Conservation (phyloP, 2,888 invertebrate species). For the Meganola albula region DNA sequence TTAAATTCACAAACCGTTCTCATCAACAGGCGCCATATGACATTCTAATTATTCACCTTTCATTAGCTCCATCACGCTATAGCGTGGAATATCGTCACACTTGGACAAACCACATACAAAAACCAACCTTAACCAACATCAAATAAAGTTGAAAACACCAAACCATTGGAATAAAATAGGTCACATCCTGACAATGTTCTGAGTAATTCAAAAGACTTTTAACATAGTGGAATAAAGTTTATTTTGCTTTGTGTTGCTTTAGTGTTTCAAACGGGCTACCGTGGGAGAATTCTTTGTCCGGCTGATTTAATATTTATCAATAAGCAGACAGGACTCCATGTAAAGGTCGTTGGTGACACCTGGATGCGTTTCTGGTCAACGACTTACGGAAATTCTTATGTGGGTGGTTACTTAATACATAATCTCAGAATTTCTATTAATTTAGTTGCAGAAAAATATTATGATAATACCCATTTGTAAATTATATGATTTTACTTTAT, state of each 20-base stretch:
- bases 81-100: slow-evolving; percentile 59
- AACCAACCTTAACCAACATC: slow-evolving; percentile 9
- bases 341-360: slow-evolving; percentile 55
- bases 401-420: too few species aligned
- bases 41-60: slow-evolving; percentile 54
- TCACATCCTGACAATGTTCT: slow-evolving; percentile 16
- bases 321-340: slow-evolving; percentile 43
- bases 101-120: slow-evolving; percentile 33
- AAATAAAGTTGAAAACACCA: too few species aligned
- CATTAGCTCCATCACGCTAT: slow-evolving; percentile 62
- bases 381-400: slow-evolving; percentile 19
- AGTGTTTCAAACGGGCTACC: slow-evolving; percentile 35
- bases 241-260: slow-evolving; percentile 2
- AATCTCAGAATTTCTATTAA: too few species aligned
- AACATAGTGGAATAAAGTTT: slow-evolving; percentile 17
- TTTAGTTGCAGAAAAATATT: too few species aligned
- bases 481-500: too few species aligned
- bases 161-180: too few species aligned
- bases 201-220: slow-evolving; percentile 8
- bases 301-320: slow-evolving; percentile 68
- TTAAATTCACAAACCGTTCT: slow-evolving; percentile 26
- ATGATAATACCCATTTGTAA: too few species aligned
- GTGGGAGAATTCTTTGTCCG: slow-evolving; percentile 58
- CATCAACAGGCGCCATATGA: slow-evolving; percentile 53
- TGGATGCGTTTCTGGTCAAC: slow-evolving; percentile 42